Percentiles rank a stretch among this genome's conserved stretches.
Conservation (phyloP, 2,888 invertebrate genomes). For the Salticus scenicus region DNA sequence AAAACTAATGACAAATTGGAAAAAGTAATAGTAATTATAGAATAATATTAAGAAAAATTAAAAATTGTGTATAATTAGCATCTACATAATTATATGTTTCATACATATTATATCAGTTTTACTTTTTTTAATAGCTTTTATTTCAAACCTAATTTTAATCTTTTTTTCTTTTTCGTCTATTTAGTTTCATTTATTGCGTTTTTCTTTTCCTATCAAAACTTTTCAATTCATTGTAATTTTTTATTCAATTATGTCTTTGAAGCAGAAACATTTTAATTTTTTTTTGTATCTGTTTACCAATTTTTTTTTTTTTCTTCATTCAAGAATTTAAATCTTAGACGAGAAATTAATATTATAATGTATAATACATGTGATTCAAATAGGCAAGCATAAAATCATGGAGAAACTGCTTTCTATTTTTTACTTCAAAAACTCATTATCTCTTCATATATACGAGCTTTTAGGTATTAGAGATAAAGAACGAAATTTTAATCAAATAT, state of each 20-base stretch:
- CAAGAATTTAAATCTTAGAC: neutral
- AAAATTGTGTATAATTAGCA: no score
- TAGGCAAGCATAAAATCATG: neutral
- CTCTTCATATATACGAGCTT: neutral
- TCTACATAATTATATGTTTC: no score
- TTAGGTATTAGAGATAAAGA: neutral
- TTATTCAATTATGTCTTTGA: neutral
- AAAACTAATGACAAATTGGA: no score
- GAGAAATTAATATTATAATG: neutral
- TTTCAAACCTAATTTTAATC: no score
- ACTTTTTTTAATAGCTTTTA: no score
- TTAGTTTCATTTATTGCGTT: neutral
- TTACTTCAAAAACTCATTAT: neutral
- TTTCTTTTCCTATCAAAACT: neutral
- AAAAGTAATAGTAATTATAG: no score
- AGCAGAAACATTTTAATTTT: neutral
- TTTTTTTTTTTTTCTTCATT: neutral
- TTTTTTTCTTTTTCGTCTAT: no score
- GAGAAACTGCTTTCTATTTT: neutral
- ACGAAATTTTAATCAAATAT: neutral
- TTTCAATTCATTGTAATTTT: slow-evolving; percentile 4
- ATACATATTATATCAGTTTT: no score
- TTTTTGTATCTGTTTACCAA: neutral
- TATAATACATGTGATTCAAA: neutral
- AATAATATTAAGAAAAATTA: no score